Conservation (phyloP, 2,888 invertebrate genomes). For the Schizaphis graminum region DNA sequence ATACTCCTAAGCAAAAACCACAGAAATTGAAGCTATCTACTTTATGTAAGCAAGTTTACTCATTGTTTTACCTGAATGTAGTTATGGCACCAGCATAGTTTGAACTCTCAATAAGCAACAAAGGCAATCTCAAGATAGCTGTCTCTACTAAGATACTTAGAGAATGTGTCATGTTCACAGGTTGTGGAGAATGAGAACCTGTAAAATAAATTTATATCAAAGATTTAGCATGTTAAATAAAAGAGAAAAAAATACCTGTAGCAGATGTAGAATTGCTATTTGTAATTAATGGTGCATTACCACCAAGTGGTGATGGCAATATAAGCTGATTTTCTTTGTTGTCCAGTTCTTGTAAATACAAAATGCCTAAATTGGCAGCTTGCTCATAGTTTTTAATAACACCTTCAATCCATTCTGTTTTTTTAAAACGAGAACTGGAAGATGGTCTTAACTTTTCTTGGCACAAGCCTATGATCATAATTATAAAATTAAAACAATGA, state of each 20-base stretch:
- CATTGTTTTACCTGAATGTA: constrained; percentile 73
- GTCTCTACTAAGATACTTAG: constrained; percentile 90
- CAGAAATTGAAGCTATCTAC: constrained; percentile 65
- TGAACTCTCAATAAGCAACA: constrained; percentile 84
- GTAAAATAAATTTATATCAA: constrained; percentile 21
- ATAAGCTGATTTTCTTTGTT: constrained; percentile 73
- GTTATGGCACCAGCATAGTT: constrained; percentile 81
- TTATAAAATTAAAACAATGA: constrained; percentile 37
- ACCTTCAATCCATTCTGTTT: constrained; percentile 75
- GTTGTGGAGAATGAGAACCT: constrained; percentile 77
- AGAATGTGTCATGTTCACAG: constrained; percentile 73
- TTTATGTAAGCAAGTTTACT: constrained; percentile 22
- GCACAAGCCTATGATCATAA: constrained; percentile 73
- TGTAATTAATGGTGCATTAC: constrained; percentile 69
- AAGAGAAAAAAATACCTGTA: constrained; percentile 66
- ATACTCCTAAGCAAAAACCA: constrained; percentile 75
- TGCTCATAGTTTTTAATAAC: constrained; percentile 88
- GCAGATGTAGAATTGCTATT: constrained; percentile 70
- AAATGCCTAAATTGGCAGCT: constrained; percentile 89
- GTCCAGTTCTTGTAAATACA: constrained; percentile 91
- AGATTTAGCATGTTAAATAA: background rate
- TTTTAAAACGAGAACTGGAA: constrained; percentile 75
- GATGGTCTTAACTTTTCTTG: constrained; percentile 75
- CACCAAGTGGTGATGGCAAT: constrained; percentile 68
- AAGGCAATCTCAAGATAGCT: constrained; percentile 88